Percentiles rank a stretch among this genome's conserved stretches.
phyloP scores from a whole-genome alignment of 2,888 invertebrate species.

The Hylaea fasciaria region DNA sequence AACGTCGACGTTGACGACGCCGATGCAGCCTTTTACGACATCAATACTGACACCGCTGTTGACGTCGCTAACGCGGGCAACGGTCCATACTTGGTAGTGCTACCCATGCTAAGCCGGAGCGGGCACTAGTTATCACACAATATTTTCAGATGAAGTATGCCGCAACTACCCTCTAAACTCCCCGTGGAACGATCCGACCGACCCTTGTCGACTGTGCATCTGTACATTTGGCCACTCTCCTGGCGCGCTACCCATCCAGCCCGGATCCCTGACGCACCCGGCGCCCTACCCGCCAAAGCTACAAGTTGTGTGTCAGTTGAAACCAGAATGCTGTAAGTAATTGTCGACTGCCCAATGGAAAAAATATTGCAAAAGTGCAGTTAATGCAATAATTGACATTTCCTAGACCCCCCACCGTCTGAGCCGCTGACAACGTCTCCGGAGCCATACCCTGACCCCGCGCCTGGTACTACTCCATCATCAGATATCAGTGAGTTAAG shows the following conservation, averaged over 20 bases:
- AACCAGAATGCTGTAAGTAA: constrained; percentile 55
- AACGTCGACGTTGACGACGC: no score
- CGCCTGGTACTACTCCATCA: constrained; percentile 4
- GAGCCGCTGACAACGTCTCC: constrained; percentile 24
- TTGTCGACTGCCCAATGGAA: no score
- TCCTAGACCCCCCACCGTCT: constrained; percentile 11
- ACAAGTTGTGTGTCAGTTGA: neutral
- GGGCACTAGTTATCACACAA: no score
- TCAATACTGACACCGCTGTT: no score
- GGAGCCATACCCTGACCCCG: constrained; percentile 9
- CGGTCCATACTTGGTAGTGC: no score
- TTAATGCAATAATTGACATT: neutral
- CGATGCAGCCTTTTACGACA: no score
- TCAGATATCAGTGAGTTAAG: constrained; percentile 3
- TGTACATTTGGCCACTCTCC: neutral
- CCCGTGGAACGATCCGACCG: constrained; percentile 13
- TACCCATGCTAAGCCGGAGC: no score
- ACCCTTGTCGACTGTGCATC: constrained; percentile 9
- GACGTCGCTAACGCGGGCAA: no score
- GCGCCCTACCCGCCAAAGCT: neutral
- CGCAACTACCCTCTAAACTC: constrained; percentile 50
- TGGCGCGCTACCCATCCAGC: neutral
- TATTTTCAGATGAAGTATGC: constrained; percentile 3
- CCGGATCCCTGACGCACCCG: neutral
- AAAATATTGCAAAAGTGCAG: no score